Base-by-base conservation (phyloP, 1,140 invertebrate species). In the Mamestra configurata region DNA sequence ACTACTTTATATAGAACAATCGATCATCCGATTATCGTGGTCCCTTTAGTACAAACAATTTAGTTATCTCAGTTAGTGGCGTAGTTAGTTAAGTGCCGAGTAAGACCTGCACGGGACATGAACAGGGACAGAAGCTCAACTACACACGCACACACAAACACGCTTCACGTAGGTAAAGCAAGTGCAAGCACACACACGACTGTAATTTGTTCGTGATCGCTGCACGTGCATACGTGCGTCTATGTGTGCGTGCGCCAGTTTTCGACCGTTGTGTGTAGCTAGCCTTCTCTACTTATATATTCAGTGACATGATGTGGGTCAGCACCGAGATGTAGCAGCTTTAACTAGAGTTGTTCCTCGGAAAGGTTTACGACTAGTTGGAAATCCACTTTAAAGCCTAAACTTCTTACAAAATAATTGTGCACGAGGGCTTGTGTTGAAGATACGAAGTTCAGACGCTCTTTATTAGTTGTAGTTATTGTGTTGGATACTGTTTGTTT, bases 351-450 rank as follows among this genome's bases (percentile, higher is more conserved):
- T 4, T 66, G 61, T 40, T 11, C 18, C n/a, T 37, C 35, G 35
- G 61, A 66, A 66, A 22, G 35, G 61, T 66, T 66, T 66, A 66
- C 35, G 61, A 40, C 61, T 66, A 66, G 27, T 46, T 27, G 37
- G 11, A 18, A 49, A 70, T 70, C 66, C 66, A 27, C 40, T 70
- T 49, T 70, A 70, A 24, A 70, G 37, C 0, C 22, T 27, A 49
- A 24, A 49, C 66, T 70, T n/a, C 66, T 70, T 27, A 49, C 66
- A 68, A 68, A 68, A 68, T 37, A 20, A 64, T 64, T 68, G 40
- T 49, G 22, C 15, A 46, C 10, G 13, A 46, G 13, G 18, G 61
- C 18, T 40, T 13, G 61, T 66, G 18, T 37, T 31, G 61, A 61
- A 40, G 35, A 40, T 22, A 66, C n/a, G 18, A 66, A 22, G 18